A percentile compares a stretch with the other conserved stretches of the same genome.
Conservation (phyloP, 2,113 vertebrate species). For the Ammodytes marinus region DNA sequence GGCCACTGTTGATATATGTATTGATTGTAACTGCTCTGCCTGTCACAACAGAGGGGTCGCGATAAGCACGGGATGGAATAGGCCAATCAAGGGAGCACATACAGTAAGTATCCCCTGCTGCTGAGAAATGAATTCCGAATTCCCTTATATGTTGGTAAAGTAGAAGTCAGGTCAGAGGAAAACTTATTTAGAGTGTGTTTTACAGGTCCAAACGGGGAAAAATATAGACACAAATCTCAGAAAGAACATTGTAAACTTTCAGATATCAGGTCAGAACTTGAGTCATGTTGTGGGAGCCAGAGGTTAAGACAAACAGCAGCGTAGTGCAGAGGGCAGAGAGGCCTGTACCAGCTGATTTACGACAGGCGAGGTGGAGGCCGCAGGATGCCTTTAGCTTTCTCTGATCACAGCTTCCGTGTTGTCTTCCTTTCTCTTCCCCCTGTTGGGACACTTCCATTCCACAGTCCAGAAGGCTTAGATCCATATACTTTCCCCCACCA, state of each 20-base stretch:
- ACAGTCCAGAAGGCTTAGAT: constrained; percentile 59
- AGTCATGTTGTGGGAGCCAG: constrained; percentile 15
- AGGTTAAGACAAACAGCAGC: constrained; percentile 52
- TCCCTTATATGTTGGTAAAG: constrained; percentile 18
- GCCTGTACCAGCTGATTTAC: constrained; percentile 79
- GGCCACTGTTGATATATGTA: constrained; percentile 75
- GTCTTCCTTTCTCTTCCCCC: constrained; percentile 26
- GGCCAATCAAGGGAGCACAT: constrained; percentile 56
- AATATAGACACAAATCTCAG: constrained; percentile 1
- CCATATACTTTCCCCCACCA: constrained; percentile 35
- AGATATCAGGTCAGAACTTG: constrained; percentile 19
- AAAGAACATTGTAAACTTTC: constrained; percentile 11
- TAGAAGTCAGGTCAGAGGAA: constrained; percentile 45
- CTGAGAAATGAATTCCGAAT: constrained; percentile 25
- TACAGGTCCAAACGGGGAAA: not conserved
- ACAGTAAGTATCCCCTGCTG: constrained; percentile 21
- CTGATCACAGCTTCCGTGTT: constrained; percentile 71
- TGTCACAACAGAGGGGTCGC: constrained; percentile 71
- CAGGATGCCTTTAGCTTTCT: constrained; percentile 70
- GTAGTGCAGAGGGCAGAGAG: constrained; percentile 50
- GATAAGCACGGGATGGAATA: constrained; percentile 58
- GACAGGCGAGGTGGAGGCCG: constrained; percentile 69
- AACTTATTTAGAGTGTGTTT: constrained; percentile 12
- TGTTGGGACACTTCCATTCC: constrained; percentile 34
- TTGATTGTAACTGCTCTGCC: constrained; percentile 75